A percentile compares a stretch with the other conserved stretches of the same genome.
Evolutionary conservation across 2,113 vertebrate genomes (phyloP).

Genomic region (Solenodon paradoxus): DNA sequence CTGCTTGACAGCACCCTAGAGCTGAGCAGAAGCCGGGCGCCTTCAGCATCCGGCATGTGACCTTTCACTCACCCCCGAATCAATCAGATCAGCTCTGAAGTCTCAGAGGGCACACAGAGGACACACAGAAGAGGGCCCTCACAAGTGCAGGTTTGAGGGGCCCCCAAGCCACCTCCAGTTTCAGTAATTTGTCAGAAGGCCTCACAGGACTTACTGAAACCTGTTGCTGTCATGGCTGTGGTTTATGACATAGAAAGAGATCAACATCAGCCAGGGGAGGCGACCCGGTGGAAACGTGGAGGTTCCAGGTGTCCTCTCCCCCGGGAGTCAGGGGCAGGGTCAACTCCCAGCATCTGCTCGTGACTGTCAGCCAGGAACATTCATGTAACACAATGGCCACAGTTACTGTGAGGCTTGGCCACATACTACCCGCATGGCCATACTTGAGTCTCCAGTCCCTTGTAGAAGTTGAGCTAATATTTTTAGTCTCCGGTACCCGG

Average conservation of each 20-base stretch:
- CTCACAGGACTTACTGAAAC: not conserved
- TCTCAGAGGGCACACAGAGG: not conserved
- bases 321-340: fast-evolving
- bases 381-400: not conserved
- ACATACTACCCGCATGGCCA: fast-evolving
- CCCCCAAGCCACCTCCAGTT: too few species aligned
- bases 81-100: not conserved
- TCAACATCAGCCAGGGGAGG: not conserved
- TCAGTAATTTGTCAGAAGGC: not conserved
- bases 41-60: not conserved
- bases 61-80: not conserved
- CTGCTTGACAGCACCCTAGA: not conserved
- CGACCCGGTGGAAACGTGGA: not conserved
- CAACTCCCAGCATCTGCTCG: not conserved
- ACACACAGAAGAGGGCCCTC: not conserved
- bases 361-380: too few species aligned
- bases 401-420: not conserved
- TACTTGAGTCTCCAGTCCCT: not conserved
- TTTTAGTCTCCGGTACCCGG: not conserved
- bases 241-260: not conserved
- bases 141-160: not conserved
- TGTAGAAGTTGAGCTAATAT: not conserved
- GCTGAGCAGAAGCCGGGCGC: not conserved
- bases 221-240: too few species aligned
- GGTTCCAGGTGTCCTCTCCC: not conserved